Conservation (phyloP, 2,797 vertebrate species). For the Limosa lapponica region DNA sequence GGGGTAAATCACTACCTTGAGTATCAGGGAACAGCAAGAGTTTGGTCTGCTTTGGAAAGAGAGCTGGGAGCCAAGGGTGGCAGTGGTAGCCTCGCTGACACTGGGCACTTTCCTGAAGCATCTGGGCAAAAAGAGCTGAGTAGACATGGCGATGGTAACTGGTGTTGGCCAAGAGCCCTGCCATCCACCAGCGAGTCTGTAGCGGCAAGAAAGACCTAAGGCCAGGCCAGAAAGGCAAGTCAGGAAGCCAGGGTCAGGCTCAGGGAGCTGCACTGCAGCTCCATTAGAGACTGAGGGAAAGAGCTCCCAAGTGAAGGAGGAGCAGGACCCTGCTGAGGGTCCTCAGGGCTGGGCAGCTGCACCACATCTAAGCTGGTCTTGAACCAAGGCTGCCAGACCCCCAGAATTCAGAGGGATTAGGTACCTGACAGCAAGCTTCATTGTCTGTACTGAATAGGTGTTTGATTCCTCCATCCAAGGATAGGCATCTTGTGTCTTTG, state of each 20-base stretch:
- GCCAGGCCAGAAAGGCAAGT: not conserved
- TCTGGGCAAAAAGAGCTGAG: not conserved
- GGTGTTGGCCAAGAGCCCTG: not conserved
- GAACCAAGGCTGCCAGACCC: not conserved
- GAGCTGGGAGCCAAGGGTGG: not conserved
- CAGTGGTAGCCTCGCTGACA: not conserved
- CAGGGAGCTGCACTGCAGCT: not conserved
- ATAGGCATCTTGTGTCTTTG: not conserved
- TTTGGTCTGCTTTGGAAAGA: not conserved
- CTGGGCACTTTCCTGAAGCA: not conserved
- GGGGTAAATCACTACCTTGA: not conserved
- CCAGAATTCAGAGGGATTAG: not conserved
- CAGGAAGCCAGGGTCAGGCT: not conserved
- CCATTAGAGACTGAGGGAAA: not conserved
- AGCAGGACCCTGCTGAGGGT: not conserved
- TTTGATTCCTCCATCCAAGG: not conserved
- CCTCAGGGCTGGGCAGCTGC: not conserved
- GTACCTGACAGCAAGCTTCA: not conserved
- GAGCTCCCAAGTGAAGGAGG: not conserved
- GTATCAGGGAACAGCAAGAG: not conserved
- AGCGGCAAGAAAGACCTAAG: not conserved
- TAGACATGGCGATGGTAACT: not conserved
- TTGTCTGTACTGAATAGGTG: not conserved
- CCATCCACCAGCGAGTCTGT: not conserved
- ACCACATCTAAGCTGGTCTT: not conserved